Conservation (phyloP, 2,113 vertebrate genomes). For the Clarias batrachus region DNA sequence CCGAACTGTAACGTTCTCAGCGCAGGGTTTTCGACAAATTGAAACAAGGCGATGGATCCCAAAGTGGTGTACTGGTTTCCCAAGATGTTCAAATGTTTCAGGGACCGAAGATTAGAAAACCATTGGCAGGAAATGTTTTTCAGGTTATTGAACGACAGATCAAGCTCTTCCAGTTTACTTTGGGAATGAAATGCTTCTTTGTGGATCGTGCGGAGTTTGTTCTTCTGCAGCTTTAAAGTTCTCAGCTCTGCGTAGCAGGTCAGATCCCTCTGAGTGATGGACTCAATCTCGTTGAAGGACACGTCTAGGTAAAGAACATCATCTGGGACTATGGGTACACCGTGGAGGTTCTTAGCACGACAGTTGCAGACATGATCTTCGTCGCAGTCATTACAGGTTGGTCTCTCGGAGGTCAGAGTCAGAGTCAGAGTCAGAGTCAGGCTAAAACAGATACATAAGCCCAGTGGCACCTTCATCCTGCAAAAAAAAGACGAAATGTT, state of each 20-base stretch:
- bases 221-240: constrained; percentile 68
- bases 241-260: constrained; percentile 61
- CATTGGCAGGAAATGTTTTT: constrained; percentile 66
- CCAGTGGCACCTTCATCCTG: constrained; percentile 31
- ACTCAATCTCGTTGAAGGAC: constrained; percentile 71
- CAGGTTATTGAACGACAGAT: constrained; percentile 77
- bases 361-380: constrained; percentile 65
- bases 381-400: constrained; percentile 58
- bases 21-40: constrained; percentile 54
- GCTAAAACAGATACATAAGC: background rate
- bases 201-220: constrained; percentile 67
- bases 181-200: constrained; percentile 67
- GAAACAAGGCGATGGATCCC: constrained; percentile 70
- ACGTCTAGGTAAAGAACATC: constrained; percentile 66
- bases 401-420: background rate
- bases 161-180: constrained; percentile 70
- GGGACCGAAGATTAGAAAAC: constrained; percentile 73
- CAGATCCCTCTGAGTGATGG: constrained; percentile 66
- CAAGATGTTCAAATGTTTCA: constrained; percentile 73
- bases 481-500: background rate
- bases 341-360: constrained; percentile 56
- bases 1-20: constrained; percentile 73
- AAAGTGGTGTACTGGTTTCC: constrained; percentile 72
- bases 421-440: background rate
- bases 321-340: constrained; percentile 66